phyloP scores from a whole-genome alignment of 2,797 vertebrate species.

The Sorex maritimensis region DNA sequence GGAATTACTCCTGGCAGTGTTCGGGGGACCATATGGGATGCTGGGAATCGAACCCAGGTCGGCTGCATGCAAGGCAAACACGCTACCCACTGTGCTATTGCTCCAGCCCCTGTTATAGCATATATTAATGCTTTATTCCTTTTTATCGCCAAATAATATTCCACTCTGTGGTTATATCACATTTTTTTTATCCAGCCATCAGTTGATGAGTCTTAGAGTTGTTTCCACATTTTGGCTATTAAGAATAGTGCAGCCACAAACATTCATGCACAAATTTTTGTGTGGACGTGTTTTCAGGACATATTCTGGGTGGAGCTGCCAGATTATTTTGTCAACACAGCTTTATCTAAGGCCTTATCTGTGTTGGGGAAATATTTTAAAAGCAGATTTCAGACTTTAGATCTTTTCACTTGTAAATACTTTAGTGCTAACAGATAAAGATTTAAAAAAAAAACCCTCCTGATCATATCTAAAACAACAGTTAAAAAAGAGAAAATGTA shows the following conservation, averaged over 20 bases:
- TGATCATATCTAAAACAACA: conserved; percentile 17
- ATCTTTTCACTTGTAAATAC: conserved; percentile 64
- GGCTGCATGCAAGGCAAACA: no score
- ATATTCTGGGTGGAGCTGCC: conserved; percentile 17
- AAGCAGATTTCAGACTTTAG: conserved; percentile 57
- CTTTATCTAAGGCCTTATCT: conserved; percentile 39
- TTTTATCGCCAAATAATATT: conserved; percentile 43
- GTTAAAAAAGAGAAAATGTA: conserved; percentile 56
- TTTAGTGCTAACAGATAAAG: conserved; percentile 22
- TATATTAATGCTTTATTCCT: not conserved
- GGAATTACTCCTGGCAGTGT: no score
- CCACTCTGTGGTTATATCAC: not conserved
- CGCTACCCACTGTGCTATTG: no score
- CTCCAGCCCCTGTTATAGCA: not conserved
- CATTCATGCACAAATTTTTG: not conserved
- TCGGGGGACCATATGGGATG: no score
- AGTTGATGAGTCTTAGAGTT: not conserved
- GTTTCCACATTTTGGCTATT: conserved; percentile 18
- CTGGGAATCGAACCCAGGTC: no score
- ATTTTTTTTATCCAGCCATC: conserved; percentile 5
- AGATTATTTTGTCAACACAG: not conserved
- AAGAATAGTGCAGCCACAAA: conserved; percentile 55
- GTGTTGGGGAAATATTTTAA: conserved; percentile 41
- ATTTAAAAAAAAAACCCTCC: not conserved
- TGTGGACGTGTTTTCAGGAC: not conserved